Evolutionary conservation across 2,113 vertebrate species (phyloP).

Genomic region (Cromileptes altivelis): DNA sequence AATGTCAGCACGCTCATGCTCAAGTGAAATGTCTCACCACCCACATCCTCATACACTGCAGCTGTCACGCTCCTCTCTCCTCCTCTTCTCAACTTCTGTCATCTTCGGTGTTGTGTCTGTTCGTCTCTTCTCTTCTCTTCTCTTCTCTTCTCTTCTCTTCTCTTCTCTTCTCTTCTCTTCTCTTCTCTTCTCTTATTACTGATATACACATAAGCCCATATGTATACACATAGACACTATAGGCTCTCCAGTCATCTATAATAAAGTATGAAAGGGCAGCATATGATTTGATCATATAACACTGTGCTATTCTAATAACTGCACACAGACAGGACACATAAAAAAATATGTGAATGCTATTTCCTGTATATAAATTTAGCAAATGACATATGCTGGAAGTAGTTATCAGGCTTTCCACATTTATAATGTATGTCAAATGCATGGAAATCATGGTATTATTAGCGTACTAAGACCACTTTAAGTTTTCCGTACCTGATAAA

Average conservation of each 20-base stretch:
- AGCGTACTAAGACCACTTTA: too few species aligned
- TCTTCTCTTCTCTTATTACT: neutral
- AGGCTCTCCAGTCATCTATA: neutral
- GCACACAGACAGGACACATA: too few species aligned
- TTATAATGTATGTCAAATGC: too few species aligned
- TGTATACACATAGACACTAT: neutral
- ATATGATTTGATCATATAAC: neutral
- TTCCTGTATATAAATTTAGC: too few species aligned
- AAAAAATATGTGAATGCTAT: too few species aligned
- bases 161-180: too few species aligned
- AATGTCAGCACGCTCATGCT: slow-evolving; percentile 68
- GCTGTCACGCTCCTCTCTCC: slow-evolving; percentile 51
- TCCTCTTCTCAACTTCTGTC: slow-evolving; percentile 40
- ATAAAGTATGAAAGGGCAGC: slow-evolving; percentile 8
- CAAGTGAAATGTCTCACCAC: slow-evolving; percentile 60
- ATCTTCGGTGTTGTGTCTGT: slow-evolving; percentile 6
- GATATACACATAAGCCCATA: slow-evolving; percentile 4
- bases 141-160: too few species aligned
- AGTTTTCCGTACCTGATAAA: too few species aligned
- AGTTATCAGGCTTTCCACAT: too few species aligned
- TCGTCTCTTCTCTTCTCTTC: too few species aligned
- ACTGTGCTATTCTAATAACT: neutral
- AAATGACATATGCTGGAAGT: too few species aligned
- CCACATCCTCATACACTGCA: slow-evolving; percentile 58
- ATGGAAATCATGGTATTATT: too few species aligned